Percentiles rank a stretch among this genome's conserved stretches.
Evolutionary conservation across 1,140 invertebrate species (phyloP).

Genomic region (Teleogryllus occipitalis): DNA sequence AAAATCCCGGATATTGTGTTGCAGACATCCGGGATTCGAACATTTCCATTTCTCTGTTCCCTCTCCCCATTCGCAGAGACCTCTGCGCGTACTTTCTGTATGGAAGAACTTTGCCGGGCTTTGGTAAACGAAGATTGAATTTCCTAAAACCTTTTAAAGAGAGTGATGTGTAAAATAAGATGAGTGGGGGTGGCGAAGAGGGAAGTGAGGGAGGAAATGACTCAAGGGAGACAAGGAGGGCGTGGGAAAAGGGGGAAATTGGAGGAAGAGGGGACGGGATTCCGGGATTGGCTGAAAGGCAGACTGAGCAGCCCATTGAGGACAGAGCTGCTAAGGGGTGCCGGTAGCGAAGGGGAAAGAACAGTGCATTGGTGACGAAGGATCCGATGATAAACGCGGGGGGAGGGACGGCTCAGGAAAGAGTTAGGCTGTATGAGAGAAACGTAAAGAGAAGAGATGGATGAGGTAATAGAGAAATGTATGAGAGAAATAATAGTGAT

Average conservation of each 20-base stretch:
- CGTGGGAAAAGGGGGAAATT: too few relatives aligned
- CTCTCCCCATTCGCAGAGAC: not conserved
- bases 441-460: too few relatives aligned
- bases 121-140: not conserved
- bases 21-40: not conserved
- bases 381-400: too few relatives aligned
- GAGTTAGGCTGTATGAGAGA: too few relatives aligned
- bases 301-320: not conserved
- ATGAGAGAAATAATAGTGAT: too few relatives aligned
- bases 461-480: too few relatives aligned
- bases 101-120: not conserved
- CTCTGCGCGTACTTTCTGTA: not conserved
- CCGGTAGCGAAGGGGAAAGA: too few relatives aligned
- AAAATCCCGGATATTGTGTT: not conserved
- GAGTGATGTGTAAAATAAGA: constrained; percentile 5
- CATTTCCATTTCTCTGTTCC: not conserved
- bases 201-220: not conserved
- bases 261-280: not conserved
- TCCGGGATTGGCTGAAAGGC: not conserved
- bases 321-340: not conserved
- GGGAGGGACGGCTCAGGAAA: too few relatives aligned
- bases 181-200: not conserved
- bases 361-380: too few relatives aligned
- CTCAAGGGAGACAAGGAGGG: too few relatives aligned
- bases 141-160: constrained; percentile 5